These are phyloP conservation scores for Denticeps clupeoides DNA, from an alignment of 2,797 vertebrate genomes.

Conservation along the genomic window DNA sequence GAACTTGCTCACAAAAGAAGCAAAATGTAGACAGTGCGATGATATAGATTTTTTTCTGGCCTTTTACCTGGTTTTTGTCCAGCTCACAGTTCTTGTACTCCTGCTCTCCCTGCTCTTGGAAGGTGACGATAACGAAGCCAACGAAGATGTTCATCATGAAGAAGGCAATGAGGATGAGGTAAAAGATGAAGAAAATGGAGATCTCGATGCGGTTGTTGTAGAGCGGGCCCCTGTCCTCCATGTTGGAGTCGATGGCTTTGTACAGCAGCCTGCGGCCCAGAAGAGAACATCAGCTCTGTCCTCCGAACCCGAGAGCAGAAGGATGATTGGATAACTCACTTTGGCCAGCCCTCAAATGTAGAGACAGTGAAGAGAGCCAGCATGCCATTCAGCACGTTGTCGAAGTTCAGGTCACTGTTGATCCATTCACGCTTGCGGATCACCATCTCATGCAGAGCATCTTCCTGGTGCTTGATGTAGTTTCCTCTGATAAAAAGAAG, in stretches of 20 bases:
- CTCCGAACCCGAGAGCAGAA: too few relatives aligned
- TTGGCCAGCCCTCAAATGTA: slow-evolving; percentile 90
- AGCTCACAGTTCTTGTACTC: slow-evolving; percentile 89
- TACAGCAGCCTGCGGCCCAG: slow-evolving; percentile 67
- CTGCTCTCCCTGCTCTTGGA: slow-evolving; percentile 86
- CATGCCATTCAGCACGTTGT: slow-evolving; percentile 86
- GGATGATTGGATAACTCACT: slow-evolving; percentile 51
- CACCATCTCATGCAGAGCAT: slow-evolving; percentile 64
- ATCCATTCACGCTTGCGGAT: slow-evolving; percentile 59
- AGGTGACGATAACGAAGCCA: slow-evolving; percentile 86
- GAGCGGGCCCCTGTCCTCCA: slow-evolving; percentile 73
- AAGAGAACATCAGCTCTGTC: too few relatives aligned
- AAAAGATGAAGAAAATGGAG: slow-evolving; percentile 82
- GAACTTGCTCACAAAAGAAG: too few relatives aligned
- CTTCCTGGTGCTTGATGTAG: slow-evolving; percentile 73
- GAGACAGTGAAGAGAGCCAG: slow-evolving; percentile 87
- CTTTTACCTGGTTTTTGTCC: slow-evolving; percentile 81
- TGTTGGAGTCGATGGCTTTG: slow-evolving; percentile 78
- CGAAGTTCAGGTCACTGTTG: slow-evolving; percentile 76
- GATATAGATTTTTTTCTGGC: too few relatives aligned
- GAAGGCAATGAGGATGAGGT: slow-evolving; percentile 89
- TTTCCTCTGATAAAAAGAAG: slow-evolving; percentile 55
- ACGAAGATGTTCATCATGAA: slow-evolving; percentile 98
- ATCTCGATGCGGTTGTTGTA: slow-evolving; percentile 78
- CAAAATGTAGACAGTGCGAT: neutral